These are phyloP conservation scores for Coregonus sp. DNA, from an alignment of 2,797 vertebrate genomes.

Conservation along the genomic window DNA sequence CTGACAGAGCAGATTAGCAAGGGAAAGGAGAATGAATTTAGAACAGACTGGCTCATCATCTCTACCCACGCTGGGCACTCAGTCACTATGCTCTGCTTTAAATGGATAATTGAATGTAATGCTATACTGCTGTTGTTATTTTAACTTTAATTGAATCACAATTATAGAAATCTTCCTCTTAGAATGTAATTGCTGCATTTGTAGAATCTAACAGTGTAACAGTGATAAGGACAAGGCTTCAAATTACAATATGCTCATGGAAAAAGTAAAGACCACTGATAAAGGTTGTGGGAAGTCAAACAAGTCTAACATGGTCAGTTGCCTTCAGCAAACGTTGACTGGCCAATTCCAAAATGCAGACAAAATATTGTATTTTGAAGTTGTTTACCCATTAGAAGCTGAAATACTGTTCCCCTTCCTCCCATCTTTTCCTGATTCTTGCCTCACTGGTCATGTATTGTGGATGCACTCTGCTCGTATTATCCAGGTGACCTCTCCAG, in stretches of 20 bases:
- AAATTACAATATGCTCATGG: background rate
- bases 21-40: conserved; percentile 58
- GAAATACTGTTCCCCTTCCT: background rate
- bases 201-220: conserved; percentile 18
- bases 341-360: too few relatives aligned
- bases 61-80: conserved; percentile 35
- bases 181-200: conserved; percentile 16
- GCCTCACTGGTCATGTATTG: background rate
- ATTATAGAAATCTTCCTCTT: conserved; percentile 13
- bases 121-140: conserved; percentile 18
- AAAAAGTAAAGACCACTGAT: background rate
- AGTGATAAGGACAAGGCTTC: too few relatives aligned
- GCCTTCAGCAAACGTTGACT: background rate
- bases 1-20: conserved; percentile 68
- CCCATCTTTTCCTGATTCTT: background rate
- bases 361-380: background rate
- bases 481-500: background rate
- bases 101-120: conserved; percentile 44
- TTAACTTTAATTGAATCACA: conserved; percentile 31
- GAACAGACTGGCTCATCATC: conserved; percentile 54
- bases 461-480: background rate
- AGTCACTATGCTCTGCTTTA: conserved; percentile 44
- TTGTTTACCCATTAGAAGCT: background rate
- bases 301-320: background rate
- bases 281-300: background rate